Conservation (phyloP, 2,113 vertebrate species). For the Agapornis roseicollis region DNA sequence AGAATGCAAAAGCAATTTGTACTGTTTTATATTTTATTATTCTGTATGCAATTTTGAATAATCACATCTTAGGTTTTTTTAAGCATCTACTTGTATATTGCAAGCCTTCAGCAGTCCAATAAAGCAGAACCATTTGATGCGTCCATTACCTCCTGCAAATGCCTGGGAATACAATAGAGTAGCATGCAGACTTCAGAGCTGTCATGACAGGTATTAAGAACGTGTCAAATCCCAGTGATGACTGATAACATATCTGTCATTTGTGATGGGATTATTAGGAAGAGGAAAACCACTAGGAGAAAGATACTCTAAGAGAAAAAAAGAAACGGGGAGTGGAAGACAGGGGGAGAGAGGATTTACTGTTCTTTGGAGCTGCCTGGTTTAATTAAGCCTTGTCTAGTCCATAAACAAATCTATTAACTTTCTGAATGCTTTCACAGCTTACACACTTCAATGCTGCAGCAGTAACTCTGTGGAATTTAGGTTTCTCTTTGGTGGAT, state of each 20-base stretch:
- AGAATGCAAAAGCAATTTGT: background rate
- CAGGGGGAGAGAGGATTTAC: constrained; percentile 28
- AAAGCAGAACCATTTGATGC: constrained; percentile 40
- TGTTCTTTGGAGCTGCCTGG: constrained; percentile 33
- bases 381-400: constrained; percentile 63
- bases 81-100: background rate
- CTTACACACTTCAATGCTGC: background rate
- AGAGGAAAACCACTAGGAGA: constrained; percentile 41
- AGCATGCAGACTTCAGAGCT: constrained; percentile 46
- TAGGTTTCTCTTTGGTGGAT: background rate
- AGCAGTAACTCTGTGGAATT: background rate
- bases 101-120: constrained; percentile 25
- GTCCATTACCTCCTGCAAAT: constrained; percentile 49
- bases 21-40: background rate
- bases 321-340: background rate
- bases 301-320: constrained; percentile 35
- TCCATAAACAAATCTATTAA: constrained; percentile 58
- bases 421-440: constrained; percentile 42
- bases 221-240: constrained; percentile 56
- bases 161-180: constrained; percentile 54
- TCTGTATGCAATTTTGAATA: background rate
- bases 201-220: constrained; percentile 65
- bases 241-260: constrained; percentile 70
- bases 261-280: constrained; percentile 61
- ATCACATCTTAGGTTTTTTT: background rate